phyloP scores from a whole-genome alignment of 2,797 vertebrate species.

The Jordanella pulchra region DNA sequence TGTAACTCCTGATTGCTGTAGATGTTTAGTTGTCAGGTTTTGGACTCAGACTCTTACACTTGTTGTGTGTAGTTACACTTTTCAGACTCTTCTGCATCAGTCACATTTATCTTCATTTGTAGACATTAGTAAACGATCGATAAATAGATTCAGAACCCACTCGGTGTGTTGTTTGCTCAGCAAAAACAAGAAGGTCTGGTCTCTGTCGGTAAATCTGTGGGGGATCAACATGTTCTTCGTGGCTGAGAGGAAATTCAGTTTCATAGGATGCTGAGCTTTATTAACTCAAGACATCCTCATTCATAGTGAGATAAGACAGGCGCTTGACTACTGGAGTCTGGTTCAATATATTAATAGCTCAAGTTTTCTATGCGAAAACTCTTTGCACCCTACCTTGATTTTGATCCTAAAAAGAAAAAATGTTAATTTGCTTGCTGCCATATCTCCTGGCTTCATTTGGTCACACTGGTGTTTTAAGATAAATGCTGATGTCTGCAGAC shows the following conservation, averaged over 20 bases:
- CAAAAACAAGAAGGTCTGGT: constrained; percentile 9
- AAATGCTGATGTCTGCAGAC: not conserved
- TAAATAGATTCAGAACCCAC: constrained; percentile 41
- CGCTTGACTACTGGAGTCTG: not conserved
- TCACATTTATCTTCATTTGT: constrained; percentile 54
- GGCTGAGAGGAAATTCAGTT: constrained; percentile 32
- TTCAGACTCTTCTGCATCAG: not conserved
- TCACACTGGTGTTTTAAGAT: not conserved
- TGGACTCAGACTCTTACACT: not conserved
- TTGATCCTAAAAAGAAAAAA: not conserved
- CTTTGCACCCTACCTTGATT: not conserved
- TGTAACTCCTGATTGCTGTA: constrained; percentile 6
- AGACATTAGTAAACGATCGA: constrained; percentile 41
- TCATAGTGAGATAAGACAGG: constrained; percentile 7
- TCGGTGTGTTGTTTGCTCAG: constrained; percentile 20
- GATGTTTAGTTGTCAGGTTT: constrained; percentile 1
- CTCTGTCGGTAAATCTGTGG: constrained; percentile 16
- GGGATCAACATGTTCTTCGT: constrained; percentile 39
- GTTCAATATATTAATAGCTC: not conserved
- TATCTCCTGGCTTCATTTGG: not conserved
- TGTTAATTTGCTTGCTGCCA: not conserved
- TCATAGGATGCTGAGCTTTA: constrained; percentile 13
- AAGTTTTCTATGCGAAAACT: not conserved
- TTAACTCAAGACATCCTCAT: constrained; percentile 12
- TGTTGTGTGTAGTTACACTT: not conserved